Base-by-base conservation (phyloP, 2,888 invertebrate species). In the Drosophila anomalipes region DNA sequence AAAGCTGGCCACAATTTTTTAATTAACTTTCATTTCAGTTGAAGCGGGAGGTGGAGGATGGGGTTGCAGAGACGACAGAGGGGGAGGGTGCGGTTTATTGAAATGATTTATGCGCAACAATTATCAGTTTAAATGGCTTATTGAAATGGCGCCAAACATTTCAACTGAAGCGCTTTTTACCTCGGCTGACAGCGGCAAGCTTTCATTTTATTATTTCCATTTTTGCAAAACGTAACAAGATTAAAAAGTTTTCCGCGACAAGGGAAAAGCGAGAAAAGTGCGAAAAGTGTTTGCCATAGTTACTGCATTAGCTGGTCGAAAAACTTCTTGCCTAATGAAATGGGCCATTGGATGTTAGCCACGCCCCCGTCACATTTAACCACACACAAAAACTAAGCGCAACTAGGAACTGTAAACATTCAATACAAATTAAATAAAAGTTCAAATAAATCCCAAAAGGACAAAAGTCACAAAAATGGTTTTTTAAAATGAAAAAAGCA, bases 91-190 rank as follows among this genome's bases (percentile, higher is more conserved):
- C 9, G 59, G 54, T 22, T 64, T 53, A 65, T 49, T 64, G 70
- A 75, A 78, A 89, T 90, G 86, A 90, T 86, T 90, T 84, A 86
- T 84, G 70, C 73, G 60, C 86, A 86, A 90, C 85, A 86, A 86
- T 90, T 86, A 90, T 86, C 91, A 82, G 85, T 90, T 86, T 89
- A 86, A 86, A 90, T 89, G 86, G 91, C 87, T 84, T 90, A 86
- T 86, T 86, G 86, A 86, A 89, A 90, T 87, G 57, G 59, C 63
- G 64, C 70, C 73, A 72, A 75, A 60, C 69, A 74, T 77, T 83
- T 83, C 57, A 79, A 69, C 82, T 77, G 68, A 10, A 61, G 33
- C 64, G 66, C 59, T 57, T 52, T 44, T 51, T 44, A 67, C 35
- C 62, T 56, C 71, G 19, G 32, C 56, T 4, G 37, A 56, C 26